Conservation (phyloP, 2,888 invertebrate genomes). For the Watsonalla cultraria region DNA sequence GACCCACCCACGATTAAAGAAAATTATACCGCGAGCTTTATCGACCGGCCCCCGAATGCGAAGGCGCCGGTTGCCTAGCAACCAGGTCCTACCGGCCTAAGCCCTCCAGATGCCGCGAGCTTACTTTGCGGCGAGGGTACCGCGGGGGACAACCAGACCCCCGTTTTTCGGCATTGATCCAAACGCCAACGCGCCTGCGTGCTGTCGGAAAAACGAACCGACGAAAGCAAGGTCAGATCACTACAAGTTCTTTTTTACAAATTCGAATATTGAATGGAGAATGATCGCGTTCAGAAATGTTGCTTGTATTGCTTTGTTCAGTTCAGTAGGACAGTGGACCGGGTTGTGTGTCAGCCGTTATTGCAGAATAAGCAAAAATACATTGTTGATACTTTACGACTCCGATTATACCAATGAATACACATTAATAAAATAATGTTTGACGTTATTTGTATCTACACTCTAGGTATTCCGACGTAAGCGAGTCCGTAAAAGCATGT, state of each 20-base stretch:
- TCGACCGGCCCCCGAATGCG: constrained; percentile 46
- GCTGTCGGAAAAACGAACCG: constrained; percentile 70
- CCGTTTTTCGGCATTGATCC: constrained; percentile 77
- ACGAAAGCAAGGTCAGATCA: constrained; percentile 74
- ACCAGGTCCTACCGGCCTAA: constrained; percentile 54
- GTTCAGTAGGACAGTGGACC: constrained; percentile 52
- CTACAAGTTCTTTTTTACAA: constrained; percentile 73
- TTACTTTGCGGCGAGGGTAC: constrained; percentile 64
- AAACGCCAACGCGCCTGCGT: constrained; percentile 70
- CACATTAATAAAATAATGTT: no score
- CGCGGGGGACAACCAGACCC: constrained; percentile 52
- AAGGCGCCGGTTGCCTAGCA: constrained; percentile 63
- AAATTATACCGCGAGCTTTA: constrained; percentile 64
- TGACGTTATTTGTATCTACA: no score
- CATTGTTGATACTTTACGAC: constrained; percentile 7
- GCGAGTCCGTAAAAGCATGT: no score
- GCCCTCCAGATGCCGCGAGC: constrained; percentile 72
- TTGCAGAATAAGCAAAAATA: neutral
- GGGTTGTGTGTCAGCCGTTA: neutral
- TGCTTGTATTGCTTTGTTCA: constrained; percentile 39
- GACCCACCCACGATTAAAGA: constrained; percentile 58
- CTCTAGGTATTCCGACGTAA: no score
- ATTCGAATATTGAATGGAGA: constrained; percentile 73
- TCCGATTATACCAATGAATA: neutral
- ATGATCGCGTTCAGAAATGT: constrained; percentile 60